Evolutionary conservation across 2,113 vertebrate species (phyloP).

Genomic region (Morphnarchus princeps): DNA sequence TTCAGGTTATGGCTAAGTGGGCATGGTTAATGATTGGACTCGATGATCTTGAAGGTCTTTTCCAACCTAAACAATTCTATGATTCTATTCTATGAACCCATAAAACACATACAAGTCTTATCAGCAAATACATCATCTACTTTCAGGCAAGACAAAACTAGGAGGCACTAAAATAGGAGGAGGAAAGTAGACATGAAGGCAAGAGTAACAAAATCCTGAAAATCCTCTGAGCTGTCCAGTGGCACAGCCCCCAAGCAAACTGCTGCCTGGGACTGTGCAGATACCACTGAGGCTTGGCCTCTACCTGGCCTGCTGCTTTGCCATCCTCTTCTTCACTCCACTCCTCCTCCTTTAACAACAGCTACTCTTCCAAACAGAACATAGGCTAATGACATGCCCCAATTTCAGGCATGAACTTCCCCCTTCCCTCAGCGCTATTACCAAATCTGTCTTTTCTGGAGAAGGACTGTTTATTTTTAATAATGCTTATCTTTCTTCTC

Average conservation of each 20-base stretch:
- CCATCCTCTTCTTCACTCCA: background rate
- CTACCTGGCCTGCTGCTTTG: background rate
- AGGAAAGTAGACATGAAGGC: background rate
- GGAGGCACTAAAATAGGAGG: background rate
- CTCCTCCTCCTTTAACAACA: background rate
- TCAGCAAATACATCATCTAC: background rate
- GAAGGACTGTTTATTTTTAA: background rate
- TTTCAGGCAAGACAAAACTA: background rate
- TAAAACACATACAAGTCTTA: background rate
- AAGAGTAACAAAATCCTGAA: background rate
- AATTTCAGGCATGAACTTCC: background rate
- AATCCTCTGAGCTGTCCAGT: background rate
- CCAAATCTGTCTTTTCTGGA: background rate
- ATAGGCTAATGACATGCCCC: background rate
- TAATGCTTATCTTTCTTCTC: background rate
- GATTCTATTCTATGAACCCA: background rate
- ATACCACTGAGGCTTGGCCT: background rate
- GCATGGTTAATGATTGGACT: too few species aligned
- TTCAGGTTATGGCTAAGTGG: too few species aligned
- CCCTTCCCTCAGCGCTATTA: background rate
- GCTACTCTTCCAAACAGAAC: background rate
- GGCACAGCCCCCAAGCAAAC: background rate
- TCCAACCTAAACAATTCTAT: too few species aligned
- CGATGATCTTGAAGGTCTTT: too few species aligned
- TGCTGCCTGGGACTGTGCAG: background rate